Base-by-base conservation (phyloP, 2,888 invertebrate genomes). In the Boloria euphrosyne region DNA sequence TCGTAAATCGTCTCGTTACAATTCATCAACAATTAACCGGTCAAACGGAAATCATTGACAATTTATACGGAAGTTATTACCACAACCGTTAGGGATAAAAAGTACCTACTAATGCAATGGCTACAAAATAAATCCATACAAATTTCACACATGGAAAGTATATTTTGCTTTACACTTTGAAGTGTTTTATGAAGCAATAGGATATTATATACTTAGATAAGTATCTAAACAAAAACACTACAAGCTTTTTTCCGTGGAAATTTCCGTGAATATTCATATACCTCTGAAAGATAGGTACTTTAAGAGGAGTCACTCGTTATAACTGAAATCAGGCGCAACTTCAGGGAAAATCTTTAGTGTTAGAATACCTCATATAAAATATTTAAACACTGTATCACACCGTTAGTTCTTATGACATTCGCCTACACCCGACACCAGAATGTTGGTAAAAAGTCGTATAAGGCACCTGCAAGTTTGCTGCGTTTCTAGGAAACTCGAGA, bases 401-500 rank as follows among this genome's bases (percentile, higher is more conserved):
- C 31, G 31, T 53, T 53, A 31, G 53, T 53, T 31, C 31, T 16
- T 38, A 50, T 50, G 10, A 53, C 27, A 53, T 53, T n/a, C 38
- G 43, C 16, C 57, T 14, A 27, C 57, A 14, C 46, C 22, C 4
- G 46, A 22, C 4, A n/a, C 44, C 44, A 46, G 46, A 44, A 5
- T 57, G 27, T 57, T 44, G 46, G 22, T 59, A 50, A 57, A 63
- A 63, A 47, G 66, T 55, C 59, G 46, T 63, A 60, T 63, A 51
- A 46, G 63, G 64, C 64, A 22, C 54, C 60, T 49, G 51, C 66
- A 57, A 62, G 62, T 57, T 50, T 44, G 47, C 46, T 57, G 67
- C 51, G 67, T 63, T 63, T 57, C 62, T 69, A 63, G 63, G 66
- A 69, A 69, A 52, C 55, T 55, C 52, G 52, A 53, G 66, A 69